Evolutionary conservation across 1,140 invertebrate species (phyloP).

Genomic region (Cryptotermes secundus): DNA sequence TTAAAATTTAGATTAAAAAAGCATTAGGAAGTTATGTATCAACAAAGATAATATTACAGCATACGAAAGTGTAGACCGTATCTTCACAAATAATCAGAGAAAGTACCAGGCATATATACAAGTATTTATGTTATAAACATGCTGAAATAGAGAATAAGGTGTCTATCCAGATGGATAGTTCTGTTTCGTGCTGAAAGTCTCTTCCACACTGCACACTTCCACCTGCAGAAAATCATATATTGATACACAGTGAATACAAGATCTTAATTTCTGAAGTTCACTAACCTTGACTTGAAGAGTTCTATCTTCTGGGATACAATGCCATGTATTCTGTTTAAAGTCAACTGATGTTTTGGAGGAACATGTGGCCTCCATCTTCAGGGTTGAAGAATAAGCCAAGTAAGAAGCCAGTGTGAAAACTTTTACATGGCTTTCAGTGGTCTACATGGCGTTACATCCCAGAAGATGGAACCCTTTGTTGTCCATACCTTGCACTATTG

Average conservation of each 20-base stretch:
- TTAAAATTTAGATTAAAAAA: background rate
- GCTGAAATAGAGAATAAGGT: background rate
- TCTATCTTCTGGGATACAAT: too few species aligned
- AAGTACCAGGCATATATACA: background rate
- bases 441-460: too few species aligned
- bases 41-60: background rate
- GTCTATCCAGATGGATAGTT: background rate
- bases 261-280: too few species aligned
- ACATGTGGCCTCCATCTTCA: too few species aligned
- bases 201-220: background rate
- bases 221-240: background rate
- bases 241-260: background rate
- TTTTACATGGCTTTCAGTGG: too few species aligned
- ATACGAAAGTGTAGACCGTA: background rate
- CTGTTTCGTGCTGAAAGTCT: background rate
- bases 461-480: too few species aligned
- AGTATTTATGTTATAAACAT: background rate
- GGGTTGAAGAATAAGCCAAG: too few species aligned
- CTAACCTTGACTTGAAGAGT: too few species aligned
- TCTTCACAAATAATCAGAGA: background rate
- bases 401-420: too few species aligned
- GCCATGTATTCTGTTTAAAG: too few species aligned
- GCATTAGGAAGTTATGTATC: background rate
- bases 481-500: too few species aligned
- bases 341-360: too few species aligned